These are phyloP conservation scores for Himalopsyche japonica DNA, from an alignment of 2,888 invertebrate species.

Conservation along the genomic window DNA sequence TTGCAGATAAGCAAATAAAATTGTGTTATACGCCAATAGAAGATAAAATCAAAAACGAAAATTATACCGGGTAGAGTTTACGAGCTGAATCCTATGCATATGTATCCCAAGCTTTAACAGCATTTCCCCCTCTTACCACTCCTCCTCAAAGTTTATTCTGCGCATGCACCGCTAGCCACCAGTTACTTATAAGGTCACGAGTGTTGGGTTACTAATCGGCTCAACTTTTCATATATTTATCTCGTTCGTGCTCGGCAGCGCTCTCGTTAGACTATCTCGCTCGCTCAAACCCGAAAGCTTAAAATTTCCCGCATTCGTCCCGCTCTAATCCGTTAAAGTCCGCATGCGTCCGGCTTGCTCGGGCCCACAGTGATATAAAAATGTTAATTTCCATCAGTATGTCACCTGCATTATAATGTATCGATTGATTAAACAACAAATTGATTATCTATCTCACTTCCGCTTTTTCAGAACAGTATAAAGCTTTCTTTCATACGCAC, in stretches of 20 bases:
- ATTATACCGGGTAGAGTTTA: background rate
- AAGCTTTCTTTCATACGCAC: background rate
- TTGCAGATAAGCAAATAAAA: no score
- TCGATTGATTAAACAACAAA: background rate
- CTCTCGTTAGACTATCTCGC: background rate
- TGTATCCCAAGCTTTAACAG: background rate
- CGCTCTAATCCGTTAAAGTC: background rate
- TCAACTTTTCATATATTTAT: background rate
- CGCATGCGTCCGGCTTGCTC: background rate
- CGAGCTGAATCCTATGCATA: background rate
- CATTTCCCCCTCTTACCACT: background rate
- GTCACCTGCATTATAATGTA: background rate
- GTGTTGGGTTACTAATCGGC: constrained; percentile 10
- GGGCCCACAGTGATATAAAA: background rate
- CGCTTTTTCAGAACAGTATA: background rate
- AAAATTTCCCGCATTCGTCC: background rate
- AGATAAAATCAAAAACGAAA: background rate
- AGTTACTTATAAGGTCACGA: constrained; percentile 33
- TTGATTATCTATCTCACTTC: background rate
- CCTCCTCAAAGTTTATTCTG: background rate
- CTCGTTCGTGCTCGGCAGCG: background rate
- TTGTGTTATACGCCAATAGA: no score
- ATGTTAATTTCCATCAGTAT: background rate
- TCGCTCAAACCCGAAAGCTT: background rate
- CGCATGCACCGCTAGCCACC: constrained; percentile 8